A percentile compares a stretch with the other conserved stretches of the same genome.
phyloP scores from a whole-genome alignment of 2,797 vertebrate genomes.

The Etheostoma perlongum region DNA sequence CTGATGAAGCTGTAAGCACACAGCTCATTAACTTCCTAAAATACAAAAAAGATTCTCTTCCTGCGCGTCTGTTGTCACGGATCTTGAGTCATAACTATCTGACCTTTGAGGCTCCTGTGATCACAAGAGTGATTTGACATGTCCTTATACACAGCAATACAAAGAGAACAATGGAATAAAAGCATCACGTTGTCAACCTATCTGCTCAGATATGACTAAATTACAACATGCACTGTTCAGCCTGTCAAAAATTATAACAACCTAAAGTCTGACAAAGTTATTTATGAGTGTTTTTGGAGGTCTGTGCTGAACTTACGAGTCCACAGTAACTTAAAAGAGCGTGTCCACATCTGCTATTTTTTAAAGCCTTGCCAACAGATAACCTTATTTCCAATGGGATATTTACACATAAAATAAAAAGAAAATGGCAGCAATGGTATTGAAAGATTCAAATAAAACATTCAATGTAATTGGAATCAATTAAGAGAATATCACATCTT shows the following conservation, averaged over 20 bases:
- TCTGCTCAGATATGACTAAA: slow-evolving; percentile 19
- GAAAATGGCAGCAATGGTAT: neutral
- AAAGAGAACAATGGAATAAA: slow-evolving; percentile 18
- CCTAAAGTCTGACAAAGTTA: slow-evolving; percentile 12
- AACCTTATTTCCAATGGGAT: slow-evolving; percentile 14
- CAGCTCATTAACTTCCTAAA: slow-evolving; percentile 53
- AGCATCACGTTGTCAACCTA: slow-evolving; percentile 14
- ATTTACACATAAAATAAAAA: neutral
- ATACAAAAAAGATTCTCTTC: slow-evolving; percentile 33
- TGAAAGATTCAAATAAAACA: slow-evolving; percentile 26
- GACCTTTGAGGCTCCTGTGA: slow-evolving; percentile 57
- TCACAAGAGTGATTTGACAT: slow-evolving; percentile 38
- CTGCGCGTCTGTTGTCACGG: slow-evolving; percentile 24
- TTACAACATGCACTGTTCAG: slow-evolving; percentile 5
- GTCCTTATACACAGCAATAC: slow-evolving; percentile 1
- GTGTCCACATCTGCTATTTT: slow-evolving; percentile 48
- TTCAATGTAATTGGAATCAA: slow-evolving; percentile 14
- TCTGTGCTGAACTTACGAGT: slow-evolving; percentile 11
- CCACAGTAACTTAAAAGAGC: slow-evolving; percentile 28
- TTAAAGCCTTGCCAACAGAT: slow-evolving; percentile 22
- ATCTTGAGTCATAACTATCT: slow-evolving; percentile 42
- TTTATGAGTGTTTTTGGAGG: slow-evolving; percentile 36
- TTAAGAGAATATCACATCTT: slow-evolving; percentile 23
- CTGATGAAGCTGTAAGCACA: slow-evolving; percentile 45
- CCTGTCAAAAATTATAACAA: slow-evolving; percentile 34